These are phyloP conservation scores for Dermatophagoides farinae DNA, from an alignment of 1,140 invertebrate species.

Conservation along the genomic window DNA sequence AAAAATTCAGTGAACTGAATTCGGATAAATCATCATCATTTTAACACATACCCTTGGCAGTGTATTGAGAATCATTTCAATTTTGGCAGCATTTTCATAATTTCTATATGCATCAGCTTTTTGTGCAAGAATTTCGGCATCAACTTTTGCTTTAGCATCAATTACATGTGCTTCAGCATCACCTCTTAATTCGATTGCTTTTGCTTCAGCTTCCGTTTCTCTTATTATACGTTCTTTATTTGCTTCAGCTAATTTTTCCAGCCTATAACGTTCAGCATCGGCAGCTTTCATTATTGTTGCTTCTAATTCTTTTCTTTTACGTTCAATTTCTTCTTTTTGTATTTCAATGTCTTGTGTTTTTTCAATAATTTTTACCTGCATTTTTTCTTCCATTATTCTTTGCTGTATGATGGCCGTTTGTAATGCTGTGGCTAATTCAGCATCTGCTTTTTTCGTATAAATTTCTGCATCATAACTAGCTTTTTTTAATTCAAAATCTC, in stretches of 20 bases:
- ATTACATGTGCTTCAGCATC: slow-evolving; percentile 86
- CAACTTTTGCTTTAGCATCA: slow-evolving; percentile 75
- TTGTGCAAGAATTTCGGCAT: slow-evolving; percentile 85
- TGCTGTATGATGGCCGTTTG: slow-evolving; percentile 32
- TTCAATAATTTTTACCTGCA: slow-evolving; percentile 30
- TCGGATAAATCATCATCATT: slow-evolving; percentile 1
- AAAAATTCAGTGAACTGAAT: background rate
- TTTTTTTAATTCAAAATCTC: slow-evolving; percentile 92
- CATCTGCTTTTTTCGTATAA: slow-evolving; percentile 51
- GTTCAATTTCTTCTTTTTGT: slow-evolving; percentile 24
- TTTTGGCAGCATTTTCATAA: slow-evolving; percentile 85
- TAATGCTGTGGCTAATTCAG: slow-evolving; percentile 30
- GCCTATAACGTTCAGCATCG: slow-evolving; percentile 33
- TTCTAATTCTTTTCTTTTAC: slow-evolving; percentile 26
- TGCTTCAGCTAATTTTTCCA: slow-evolving; percentile 83
- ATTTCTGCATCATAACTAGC: slow-evolving; percentile 91
- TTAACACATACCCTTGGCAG: slow-evolving; percentile 61
- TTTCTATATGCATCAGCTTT: slow-evolving; percentile 91
- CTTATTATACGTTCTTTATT: slow-evolving; percentile 43
- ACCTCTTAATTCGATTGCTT: slow-evolving; percentile 50
- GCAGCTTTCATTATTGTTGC: slow-evolving; percentile 29
- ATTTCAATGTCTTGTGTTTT: slow-evolving; percentile 28
- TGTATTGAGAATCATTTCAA: slow-evolving; percentile 90
- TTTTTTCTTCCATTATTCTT: slow-evolving; percentile 31
- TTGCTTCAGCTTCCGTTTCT: slow-evolving; percentile 85